Conservation (phyloP, 2,797 vertebrate species). For the Vespertilio murinus region DNA sequence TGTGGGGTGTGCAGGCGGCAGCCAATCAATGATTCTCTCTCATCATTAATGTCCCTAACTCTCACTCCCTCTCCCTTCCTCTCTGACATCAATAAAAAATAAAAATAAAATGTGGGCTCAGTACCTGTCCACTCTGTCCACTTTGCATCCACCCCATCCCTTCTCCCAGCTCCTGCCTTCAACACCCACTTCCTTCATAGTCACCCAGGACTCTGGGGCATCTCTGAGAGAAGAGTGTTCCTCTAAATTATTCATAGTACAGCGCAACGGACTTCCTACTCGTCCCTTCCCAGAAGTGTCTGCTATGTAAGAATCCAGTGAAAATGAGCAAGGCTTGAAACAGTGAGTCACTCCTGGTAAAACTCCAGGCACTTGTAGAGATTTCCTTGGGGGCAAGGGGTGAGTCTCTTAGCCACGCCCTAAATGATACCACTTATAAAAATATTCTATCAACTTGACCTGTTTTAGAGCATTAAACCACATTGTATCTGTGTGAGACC, state of each 20-base stretch:
- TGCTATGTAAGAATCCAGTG: constrained; percentile 27
- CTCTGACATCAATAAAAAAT: too few relatives aligned
- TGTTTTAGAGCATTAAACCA: neutral
- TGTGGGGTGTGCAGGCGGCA: too few relatives aligned
- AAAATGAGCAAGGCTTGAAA: constrained; percentile 45
- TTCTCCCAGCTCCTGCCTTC: neutral
- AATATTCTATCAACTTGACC: neutral
- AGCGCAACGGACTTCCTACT: neutral
- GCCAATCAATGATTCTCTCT: too few relatives aligned
- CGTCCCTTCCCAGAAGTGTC: constrained; percentile 17
- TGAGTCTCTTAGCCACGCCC: neutral
- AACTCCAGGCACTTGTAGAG: constrained; percentile 22
- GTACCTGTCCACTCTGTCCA: too few relatives aligned
- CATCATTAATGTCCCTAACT: too few relatives aligned
- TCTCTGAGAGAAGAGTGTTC: neutral
- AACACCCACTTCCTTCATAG: neutral
- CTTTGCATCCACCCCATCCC: neutral
- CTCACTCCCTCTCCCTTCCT: too few relatives aligned
- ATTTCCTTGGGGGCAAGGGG: neutral
- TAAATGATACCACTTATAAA: neutral
- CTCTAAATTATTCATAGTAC: constrained; percentile 58
- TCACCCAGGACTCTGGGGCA: neutral
- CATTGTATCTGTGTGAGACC: neutral
- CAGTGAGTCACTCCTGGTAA: constrained; percentile 40
- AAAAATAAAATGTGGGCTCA: too few relatives aligned